phyloP scores from a whole-genome alignment of 2,888 invertebrate species.

The Stomorhina lunata region DNA sequence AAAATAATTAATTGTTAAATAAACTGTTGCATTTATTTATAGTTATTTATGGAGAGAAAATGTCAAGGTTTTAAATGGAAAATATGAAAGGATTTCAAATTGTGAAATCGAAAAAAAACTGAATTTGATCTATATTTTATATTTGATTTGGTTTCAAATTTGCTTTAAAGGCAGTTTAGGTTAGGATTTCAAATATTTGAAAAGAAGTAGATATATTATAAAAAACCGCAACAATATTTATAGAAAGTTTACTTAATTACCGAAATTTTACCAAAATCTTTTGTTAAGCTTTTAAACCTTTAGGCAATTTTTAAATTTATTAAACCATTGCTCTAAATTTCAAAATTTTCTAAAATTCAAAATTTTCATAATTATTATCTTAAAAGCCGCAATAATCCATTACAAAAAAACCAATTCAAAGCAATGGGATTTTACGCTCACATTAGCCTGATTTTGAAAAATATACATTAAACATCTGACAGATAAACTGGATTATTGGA shows the following conservation, averaged over 20 bases:
- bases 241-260: not conserved
- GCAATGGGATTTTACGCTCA: not conserved
- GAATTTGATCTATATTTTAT: too few relatives aligned
- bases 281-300: too few relatives aligned
- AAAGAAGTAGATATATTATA: too few relatives aligned
- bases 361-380: not conserved
- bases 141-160: too few relatives aligned
- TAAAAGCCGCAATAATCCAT: not conserved
- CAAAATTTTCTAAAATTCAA: not conserved
- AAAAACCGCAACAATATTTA: too few relatives aligned
- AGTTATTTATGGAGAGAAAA: not conserved
- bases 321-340: not conserved
- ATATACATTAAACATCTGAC: too few relatives aligned
- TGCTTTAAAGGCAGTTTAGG: too few relatives aligned
- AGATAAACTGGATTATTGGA: not conserved
- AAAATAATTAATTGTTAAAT: constrained; percentile 16
- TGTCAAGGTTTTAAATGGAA: not conserved
- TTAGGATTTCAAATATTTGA: too few relatives aligned
- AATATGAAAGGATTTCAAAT: not conserved
- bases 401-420: not conserved
- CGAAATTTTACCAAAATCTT: too few relatives aligned
- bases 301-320: not conserved
- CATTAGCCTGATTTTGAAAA: not conserved
- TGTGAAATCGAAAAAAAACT: too few relatives aligned
- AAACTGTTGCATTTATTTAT: not conserved